These are phyloP conservation scores for Hemitrygon akajei DNA, from an alignment of 2,797 vertebrate species.

Conservation along the genomic window DNA sequence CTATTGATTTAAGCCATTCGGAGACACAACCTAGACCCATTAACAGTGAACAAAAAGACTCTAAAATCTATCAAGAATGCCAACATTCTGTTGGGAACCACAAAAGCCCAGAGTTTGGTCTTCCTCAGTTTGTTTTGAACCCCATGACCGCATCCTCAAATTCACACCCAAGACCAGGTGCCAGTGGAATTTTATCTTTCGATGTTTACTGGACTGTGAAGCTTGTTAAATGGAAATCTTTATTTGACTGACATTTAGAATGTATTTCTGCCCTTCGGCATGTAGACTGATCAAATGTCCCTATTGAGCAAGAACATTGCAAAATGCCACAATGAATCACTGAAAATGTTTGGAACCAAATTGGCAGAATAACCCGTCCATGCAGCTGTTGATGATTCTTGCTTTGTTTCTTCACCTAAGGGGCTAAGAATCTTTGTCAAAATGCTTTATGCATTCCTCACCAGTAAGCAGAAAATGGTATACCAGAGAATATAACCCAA, in stretches of 20 bases:
- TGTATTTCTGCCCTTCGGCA: neutral
- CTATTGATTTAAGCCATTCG: neutral
- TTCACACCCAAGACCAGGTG: neutral
- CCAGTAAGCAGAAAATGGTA: neutral
- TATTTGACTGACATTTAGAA: neutral
- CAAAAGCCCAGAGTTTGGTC: neutral
- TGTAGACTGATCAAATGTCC: neutral
- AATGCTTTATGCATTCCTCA: neutral
- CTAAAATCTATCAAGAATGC: neutral
- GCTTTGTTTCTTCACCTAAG: neutral
- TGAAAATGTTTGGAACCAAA: neutral
- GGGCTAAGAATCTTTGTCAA: neutral
- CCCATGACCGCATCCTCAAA: neutral
- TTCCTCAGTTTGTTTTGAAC: neutral
- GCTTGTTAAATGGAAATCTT: neutral
- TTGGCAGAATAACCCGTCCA: neutral
- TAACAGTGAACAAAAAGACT: neutral
- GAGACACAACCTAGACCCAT: neutral
- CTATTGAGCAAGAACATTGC: neutral
- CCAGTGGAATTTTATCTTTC: neutral
- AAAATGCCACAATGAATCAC: neutral
- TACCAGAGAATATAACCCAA: neutral
- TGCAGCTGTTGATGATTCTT: neutral
- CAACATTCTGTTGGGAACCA: neutral
- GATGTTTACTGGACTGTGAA: neutral